Evolutionary conservation across 2,888 invertebrate species (phyloP).

Genomic region (Catocala fraxini): DNA sequence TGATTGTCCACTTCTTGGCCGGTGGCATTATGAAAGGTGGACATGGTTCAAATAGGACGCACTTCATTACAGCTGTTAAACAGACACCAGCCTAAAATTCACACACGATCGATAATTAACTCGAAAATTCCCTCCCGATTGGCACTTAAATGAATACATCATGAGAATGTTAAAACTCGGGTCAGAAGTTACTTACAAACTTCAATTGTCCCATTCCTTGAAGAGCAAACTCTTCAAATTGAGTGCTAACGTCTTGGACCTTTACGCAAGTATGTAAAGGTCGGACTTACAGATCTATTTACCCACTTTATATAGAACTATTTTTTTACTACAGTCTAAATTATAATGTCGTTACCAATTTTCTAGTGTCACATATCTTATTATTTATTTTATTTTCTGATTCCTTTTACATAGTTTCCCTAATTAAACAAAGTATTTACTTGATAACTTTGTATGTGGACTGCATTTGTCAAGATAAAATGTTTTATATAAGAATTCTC

Average conservation of each 20-base stretch:
- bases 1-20: too few species aligned
- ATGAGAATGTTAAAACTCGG: background rate
- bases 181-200: background rate
- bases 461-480: background rate
- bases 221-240: slow-evolving; percentile 26
- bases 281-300: slow-evolving; percentile 10
- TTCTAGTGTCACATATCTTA: too few species aligned
- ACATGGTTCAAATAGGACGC: too few species aligned
- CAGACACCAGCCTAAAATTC: too few species aligned
- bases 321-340: background rate
- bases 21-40: too few species aligned
- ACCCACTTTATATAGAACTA: background rate
- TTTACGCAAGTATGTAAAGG: slow-evolving; percentile 34
- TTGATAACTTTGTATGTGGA: background rate
- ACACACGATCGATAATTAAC: too few species aligned
- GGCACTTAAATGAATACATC: slow-evolving; percentile 3
- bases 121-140: background rate
- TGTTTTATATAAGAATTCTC: slow-evolving; percentile 14
- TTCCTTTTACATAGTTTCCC: too few species aligned
- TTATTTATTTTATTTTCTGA: too few species aligned
- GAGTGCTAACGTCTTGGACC: slow-evolving; percentile 32
- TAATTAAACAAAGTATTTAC: too few species aligned
- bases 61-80: too few species aligned
- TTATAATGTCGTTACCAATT: too few species aligned
- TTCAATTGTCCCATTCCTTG: slow-evolving; percentile 17